Base-by-base conservation (phyloP, 1,140 invertebrate species). In the Apis laboriosa region DNA sequence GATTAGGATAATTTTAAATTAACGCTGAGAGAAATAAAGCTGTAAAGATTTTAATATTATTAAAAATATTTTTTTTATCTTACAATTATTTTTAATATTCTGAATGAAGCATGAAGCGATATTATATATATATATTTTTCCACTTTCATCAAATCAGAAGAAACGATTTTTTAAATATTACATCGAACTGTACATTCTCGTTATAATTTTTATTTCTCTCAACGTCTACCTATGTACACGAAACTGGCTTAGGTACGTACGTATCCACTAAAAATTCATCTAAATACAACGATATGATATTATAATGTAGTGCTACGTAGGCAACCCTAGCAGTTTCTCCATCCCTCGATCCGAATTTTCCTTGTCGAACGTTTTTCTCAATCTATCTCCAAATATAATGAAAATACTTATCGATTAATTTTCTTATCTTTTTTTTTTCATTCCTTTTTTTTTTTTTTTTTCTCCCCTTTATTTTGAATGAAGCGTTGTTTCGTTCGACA, bases 261-360 rank as follows among this genome's bases (percentile, higher is more conserved):
- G 34, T 80, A 76, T 85, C 60, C 72, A 86, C 73, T 76, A 77
- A 85, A 84, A 88, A 86, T 75, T 82, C 73, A 75, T 55, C 55
- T 74, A 43, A 88, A 73, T 84, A 83, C 68, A 76, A 83, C 75
- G 80, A 91, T 83, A 88, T 84, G 88, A 89, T 43, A 43, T 90
- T 81, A 85, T 63, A 89, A 90, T 70, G 90, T 93, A 93, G 92
- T 92, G 91, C 91, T 92, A 92, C 86, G 88, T 93, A 93, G 92
- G 90, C 85, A 83, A 86, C 81, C 87, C 90, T 88, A 86, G 90
- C 91, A 92, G 89, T 90, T 73, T 93, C 86, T 84, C 84, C 88
- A 88, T 83, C 84, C 80, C 71, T 78, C 76, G 72, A 81, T 58
- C 61, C 84, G 84, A 81, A 87, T 86, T 88, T 85, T 88, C 71